Percentiles rank a stretch among this genome's conserved stretches.
These are phyloP conservation scores for Urechis unicinctus DNA, from an alignment of 2,888 invertebrate species.

Conservation along the genomic window DNA sequence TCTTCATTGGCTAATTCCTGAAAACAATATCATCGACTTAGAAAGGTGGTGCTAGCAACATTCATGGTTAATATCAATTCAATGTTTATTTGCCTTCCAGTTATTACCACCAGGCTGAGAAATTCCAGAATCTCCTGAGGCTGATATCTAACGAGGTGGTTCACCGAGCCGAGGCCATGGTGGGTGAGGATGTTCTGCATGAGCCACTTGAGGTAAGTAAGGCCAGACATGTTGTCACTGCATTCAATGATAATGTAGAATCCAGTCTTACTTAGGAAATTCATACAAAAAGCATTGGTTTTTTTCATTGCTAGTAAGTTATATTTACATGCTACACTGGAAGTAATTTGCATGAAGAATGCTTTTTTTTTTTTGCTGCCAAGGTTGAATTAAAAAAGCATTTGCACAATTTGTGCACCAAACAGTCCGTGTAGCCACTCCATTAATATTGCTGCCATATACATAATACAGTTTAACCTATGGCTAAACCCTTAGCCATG, in stretches of 20 bases:
- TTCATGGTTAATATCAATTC: too few species aligned
- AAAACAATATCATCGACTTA: background rate
- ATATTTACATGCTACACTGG: too few species aligned
- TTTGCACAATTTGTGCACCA: too few species aligned
- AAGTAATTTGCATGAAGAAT: too few species aligned
- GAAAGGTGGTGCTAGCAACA: too few species aligned
- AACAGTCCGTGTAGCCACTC: too few species aligned
- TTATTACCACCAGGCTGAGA: conserved; percentile 47
- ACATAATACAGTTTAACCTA: too few species aligned
- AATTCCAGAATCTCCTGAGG: conserved; percentile 42
- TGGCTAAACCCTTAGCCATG: too few species aligned
- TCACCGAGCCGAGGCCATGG: conserved; percentile 44
- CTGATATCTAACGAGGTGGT: conserved; percentile 49
- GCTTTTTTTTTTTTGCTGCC: too few species aligned
- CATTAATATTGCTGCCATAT: too few species aligned
- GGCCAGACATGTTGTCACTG: too few species aligned
- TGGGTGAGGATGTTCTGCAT: conserved; percentile 45
- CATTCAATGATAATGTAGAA: background rate
- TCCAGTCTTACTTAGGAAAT: background rate
- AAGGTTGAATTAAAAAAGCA: too few species aligned
- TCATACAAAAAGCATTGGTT: background rate
- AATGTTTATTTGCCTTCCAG: conserved; percentile 26
- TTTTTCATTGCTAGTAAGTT: background rate
- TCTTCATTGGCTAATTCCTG: background rate
- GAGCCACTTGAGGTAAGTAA: conserved; percentile 44